These are phyloP conservation scores for Artibeus jamaicensis DNA, from an alignment of 2,797 vertebrate genomes.

Conservation along the genomic window DNA sequence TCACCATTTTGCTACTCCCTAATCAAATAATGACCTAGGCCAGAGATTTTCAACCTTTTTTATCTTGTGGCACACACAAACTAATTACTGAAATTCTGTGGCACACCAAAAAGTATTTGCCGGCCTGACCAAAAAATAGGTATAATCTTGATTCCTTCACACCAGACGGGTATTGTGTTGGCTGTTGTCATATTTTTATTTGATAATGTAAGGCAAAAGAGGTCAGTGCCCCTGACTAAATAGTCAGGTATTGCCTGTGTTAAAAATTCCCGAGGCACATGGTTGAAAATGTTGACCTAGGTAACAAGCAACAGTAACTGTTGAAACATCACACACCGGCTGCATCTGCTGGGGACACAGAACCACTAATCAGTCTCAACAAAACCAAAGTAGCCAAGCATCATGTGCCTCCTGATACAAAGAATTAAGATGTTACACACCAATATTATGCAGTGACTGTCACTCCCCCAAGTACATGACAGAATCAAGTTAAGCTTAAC, in stretches of 20 bases:
- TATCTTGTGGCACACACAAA: background rate
- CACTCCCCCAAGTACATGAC: background rate
- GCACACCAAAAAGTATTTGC: background rate
- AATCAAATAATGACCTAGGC: background rate
- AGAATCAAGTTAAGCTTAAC: background rate
- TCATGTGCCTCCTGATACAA: background rate
- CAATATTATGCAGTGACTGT: background rate
- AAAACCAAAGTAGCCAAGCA: background rate
- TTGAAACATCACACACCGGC: background rate
- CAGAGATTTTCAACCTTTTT: background rate
- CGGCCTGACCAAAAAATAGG: background rate
- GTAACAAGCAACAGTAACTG: background rate
- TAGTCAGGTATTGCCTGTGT: background rate
- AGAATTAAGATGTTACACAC: background rate
- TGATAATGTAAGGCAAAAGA: background rate
- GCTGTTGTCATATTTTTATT: background rate
- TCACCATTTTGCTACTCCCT: background rate
- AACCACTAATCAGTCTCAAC: background rate
- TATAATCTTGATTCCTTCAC: background rate
- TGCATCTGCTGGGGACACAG: background rate
- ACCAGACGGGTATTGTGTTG: background rate
- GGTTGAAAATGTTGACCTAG: background rate
- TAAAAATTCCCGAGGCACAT: background rate
- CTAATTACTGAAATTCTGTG: background rate
- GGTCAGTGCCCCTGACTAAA: background rate